Evolutionary conservation across 1,140 invertebrate species (phyloP).

Genomic region (Psix sp.): DNA sequence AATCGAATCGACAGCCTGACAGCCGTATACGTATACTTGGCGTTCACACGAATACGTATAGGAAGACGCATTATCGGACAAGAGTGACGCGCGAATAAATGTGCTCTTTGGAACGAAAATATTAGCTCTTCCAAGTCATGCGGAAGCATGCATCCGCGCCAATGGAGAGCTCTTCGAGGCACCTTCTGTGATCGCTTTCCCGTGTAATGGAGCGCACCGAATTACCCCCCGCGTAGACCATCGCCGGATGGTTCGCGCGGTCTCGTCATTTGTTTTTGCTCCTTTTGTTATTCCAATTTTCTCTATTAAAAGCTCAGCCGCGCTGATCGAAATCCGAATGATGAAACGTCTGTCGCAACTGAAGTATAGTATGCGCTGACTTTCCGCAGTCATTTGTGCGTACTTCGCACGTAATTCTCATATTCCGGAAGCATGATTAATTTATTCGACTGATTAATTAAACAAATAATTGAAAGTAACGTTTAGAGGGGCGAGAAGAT

Average conservation of each 20-base stretch:
- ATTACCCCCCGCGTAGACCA: conserved; percentile 41
- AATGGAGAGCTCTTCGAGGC: conserved; percentile 61
- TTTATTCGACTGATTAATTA: too few species aligned
- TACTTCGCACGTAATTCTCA: too few species aligned
- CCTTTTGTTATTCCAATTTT: conserved; percentile 60
- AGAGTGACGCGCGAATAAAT: conserved; percentile 59
- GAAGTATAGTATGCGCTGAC: too few species aligned
- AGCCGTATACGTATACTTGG: conserved; percentile 21
- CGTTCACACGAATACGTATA: conserved; percentile 21
- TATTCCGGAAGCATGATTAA: too few species aligned
- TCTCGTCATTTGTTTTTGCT: conserved; percentile 60
- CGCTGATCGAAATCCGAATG: conserved; percentile 34
- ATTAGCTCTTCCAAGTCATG: conserved; percentile 63
- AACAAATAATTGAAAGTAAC: too few species aligned
- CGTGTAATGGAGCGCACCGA: conserved; percentile 60
- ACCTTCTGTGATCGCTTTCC: conserved; percentile 63
- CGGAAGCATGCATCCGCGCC: conserved; percentile 64
- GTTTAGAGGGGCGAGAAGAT: too few species aligned
- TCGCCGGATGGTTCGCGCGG: conserved; percentile 32
- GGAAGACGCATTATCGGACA: conserved; percentile 58
- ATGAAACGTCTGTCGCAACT: conserved; percentile 13
- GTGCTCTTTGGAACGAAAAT: conserved; percentile 62
- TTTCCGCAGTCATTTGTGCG: too few species aligned
- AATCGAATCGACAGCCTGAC: conserved; percentile 26
- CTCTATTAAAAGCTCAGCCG: conserved; percentile 50